A percentile compares a stretch with the other conserved stretches of the same genome.
These are phyloP conservation scores for Ornithoptera priamus DNA, from an alignment of 2,888 invertebrate species.

Conservation along the genomic window DNA sequence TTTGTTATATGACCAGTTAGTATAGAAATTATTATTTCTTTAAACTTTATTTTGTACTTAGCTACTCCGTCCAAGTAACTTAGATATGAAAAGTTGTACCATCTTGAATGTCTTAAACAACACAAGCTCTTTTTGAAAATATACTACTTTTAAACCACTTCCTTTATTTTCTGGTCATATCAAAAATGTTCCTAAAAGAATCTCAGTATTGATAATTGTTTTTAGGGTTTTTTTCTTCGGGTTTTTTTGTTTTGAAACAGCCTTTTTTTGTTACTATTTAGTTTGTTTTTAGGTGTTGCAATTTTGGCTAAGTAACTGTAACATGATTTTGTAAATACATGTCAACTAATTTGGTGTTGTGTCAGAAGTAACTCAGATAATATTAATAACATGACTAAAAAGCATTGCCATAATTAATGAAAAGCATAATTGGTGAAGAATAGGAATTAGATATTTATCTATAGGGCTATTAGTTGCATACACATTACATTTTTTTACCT, in stretches of 20 bases:
- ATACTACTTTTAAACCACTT: not conserved
- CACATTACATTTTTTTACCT: not conserved
- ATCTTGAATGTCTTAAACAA: not conserved
- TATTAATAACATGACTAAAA: not conserved
- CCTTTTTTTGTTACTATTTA: not conserved
- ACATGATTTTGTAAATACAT: constrained; percentile 20
- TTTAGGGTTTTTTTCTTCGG: not conserved
- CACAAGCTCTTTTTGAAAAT: not conserved
- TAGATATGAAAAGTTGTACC: not conserved
- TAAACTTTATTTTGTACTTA: constrained; percentile 8
- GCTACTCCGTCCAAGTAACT: constrained; percentile 23
- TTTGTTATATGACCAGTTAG: constrained; percentile 20
- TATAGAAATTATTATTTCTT: not conserved
- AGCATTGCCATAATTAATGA: not conserved
- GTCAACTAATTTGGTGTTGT: constrained; percentile 20
- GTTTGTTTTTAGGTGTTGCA: constrained; percentile 7
- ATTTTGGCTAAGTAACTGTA: constrained; percentile 3
- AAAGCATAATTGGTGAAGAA: not conserved
- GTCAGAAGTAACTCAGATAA: not conserved
- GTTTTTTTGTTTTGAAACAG: not conserved
- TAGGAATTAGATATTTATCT: too few relatives aligned
- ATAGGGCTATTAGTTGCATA: not conserved
- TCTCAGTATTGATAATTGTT: constrained; percentile 13
- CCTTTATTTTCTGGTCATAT: constrained; percentile 10
- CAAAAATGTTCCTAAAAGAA: constrained; percentile 26